Base-by-base conservation (phyloP, 1,140 invertebrate genomes). In the Myzus persicae region DNA sequence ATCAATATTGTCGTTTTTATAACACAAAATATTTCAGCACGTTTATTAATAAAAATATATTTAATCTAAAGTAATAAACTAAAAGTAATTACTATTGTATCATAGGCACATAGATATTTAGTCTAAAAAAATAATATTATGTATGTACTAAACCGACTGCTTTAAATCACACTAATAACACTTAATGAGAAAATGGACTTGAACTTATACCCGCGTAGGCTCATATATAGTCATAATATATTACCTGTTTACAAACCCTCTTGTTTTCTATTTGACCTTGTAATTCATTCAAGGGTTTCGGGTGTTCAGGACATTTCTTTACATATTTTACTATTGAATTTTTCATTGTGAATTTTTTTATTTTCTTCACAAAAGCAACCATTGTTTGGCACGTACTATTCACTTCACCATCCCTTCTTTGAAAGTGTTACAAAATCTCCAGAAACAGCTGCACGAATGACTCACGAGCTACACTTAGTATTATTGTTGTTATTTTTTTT, bases 361-460 rank as follows among this genome's bases (percentile, higher is more conserved):
- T 44, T 91, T 90, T 90, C 51, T 42, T 9, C 40, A 91, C 40
- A 91, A 67, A 91, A 44, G 42, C 51, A 22, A 76, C 90, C 54
- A 91, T 91, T 91, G 90, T 91, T 67, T 91, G 90, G 90, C 90
- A 91, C 90, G 90, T 91, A 91, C 90, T 91, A 91, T 81, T 91
- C 59, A 44, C 51, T 59, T 59, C 90, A 8, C 40, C 90, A n/a
- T 91, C 90, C 88, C 48, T 89, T 40, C 88, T 54, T 51, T 54
- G 48, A 89, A 91, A 91, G 54, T 91, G 90, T 92, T 92, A 92
- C 91, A 81, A 92, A 92, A 92, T 92, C 67, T 92, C 44, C 20
- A 76, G 44, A 81, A 81, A 92, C 91, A 92, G 91, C 91, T 92
- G 91, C 91, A 48, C 67, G 91, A 92, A 81, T 92, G 91, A 92